phyloP scores from a whole-genome alignment of 1,140 invertebrate species.

The Lepidurus couesii region DNA sequence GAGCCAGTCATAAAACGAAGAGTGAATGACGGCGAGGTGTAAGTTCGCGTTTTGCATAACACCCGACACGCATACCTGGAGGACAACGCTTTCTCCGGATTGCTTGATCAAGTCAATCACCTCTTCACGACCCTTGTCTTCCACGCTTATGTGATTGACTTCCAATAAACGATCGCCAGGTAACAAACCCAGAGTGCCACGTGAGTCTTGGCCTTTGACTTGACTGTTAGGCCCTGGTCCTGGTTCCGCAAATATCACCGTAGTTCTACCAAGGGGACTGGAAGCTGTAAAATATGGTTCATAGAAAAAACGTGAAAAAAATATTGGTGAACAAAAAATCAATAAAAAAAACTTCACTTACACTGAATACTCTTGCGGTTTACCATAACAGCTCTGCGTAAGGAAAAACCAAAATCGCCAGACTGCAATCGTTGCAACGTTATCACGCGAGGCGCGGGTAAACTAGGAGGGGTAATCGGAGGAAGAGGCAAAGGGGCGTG shows the following conservation, averaged over 20 bases:
- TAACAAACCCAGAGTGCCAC: conserved; percentile 50
- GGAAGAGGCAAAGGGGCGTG: conserved; percentile 67
- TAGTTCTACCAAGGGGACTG: conserved; percentile 9
- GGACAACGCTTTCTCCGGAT: conserved; percentile 69
- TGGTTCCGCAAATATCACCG: conserved; percentile 71
- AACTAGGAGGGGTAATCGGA: conserved; percentile 61
- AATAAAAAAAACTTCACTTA: neutral
- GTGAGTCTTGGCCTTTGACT: neutral
- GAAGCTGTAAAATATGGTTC: neutral
- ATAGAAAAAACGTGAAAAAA: neutral
- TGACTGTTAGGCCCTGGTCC: conserved; percentile 54
- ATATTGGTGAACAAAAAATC: neutral
- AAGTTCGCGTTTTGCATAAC: neutral
- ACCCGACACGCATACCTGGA: conserved; percentile 59
- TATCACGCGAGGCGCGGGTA: conserved; percentile 68
- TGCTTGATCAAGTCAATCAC: conserved; percentile 88
- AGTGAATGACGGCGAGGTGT: neutral
- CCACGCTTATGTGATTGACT: conserved; percentile 80
- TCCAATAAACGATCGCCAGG: conserved; percentile 88
- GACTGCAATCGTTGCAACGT: conserved; percentile 74
- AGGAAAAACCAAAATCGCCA: conserved; percentile 90
- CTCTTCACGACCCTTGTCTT: conserved; percentile 78
- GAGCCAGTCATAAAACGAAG: neutral
- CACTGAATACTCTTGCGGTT: conserved; percentile 38
- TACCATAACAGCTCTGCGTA: conserved; percentile 76